Evolutionary conservation across 2,888 invertebrate species (phyloP), one percentile per base, ranked within the genome.

Genomic region (Synergus gifuensis): DNA sequence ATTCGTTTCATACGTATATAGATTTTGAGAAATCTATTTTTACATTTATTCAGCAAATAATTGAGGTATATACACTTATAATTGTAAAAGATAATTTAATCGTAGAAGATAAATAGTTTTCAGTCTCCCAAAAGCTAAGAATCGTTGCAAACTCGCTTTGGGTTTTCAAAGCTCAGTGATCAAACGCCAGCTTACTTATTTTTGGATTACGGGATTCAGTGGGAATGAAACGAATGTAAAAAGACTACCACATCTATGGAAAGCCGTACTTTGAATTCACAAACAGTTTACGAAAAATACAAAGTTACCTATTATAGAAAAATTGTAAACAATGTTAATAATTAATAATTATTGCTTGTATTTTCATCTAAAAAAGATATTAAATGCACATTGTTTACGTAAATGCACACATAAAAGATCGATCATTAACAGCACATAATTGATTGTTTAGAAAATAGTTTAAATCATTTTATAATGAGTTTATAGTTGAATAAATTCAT

Each of bases 201-300:
- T 73, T 73, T 73, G 73, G 73, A 73, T 73, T 73, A 73, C 49
- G 40, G 28, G 73, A 73, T 73, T 46, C 46, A 22, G 16, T 73
- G 54, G 73, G 73, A 73, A 73, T 73, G 73, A 73, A 73, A 73
- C n/a, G 54, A 73, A 73, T 73, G 54, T 54, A 58, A 73, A 73
- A 73, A 73, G 18, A 16, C 36, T 9, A 9, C 49, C 2, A 36
- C 73, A 73, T 54, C 49, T 54, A 40, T 36, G 49, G 36, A 73
- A 54, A 73, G 36, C 36, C 18, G 73, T 18, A 73, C 40, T 73
- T 73, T 73, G 73, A 54, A 54, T 58, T 40, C 11, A 54, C 11
- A 58, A 40, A 54, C 28, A 73, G 73, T 54, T 54, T 36, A n/a
- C 36, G 49, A 49, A 66, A 28, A 49, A 28, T 8, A 54, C 16